Evolutionary conservation across 2,113 vertebrate species (phyloP), one percentile per base, ranked within the genome.

Genomic region (Psettodes erumei): DNA sequence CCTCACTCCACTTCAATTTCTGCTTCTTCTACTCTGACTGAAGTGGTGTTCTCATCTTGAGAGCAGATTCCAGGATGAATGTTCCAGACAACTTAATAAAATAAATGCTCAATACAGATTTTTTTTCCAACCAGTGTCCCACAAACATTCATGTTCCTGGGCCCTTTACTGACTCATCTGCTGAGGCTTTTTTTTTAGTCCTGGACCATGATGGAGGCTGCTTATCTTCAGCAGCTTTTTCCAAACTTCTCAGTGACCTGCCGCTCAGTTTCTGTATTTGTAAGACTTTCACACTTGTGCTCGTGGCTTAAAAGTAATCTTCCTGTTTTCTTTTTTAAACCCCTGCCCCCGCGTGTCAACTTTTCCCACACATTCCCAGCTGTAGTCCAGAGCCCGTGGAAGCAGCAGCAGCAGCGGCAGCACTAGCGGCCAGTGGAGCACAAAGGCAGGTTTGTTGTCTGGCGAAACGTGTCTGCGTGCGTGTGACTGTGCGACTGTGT

Each of bases 391-490:
- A 65, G 79, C 27, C 51, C 10, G 48, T 1, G 59, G 75, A 37
- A 64, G 71, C 63, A 69, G 69, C 40, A 48, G 56, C 35, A 33
- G 62, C 15, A 63, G 71, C 28, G 23, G 66, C 13, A 33, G 75
- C 40, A 32, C 25, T 40, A 23, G 71, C 54, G 72, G 68, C 74
- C 81, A 88, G 86, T 58, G 74, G 54, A 90, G 82, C 78, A 94
- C 93, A 94, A 93, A 93, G 92, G 79, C 80, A 68, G 85, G 86
- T 89, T 91, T 93, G 93, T 94, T 93, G 91, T 94, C 93, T 88
- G 85, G 90, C 74, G 69, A 86, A n/a, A 56, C 16, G n/a, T 50
- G 75, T 80, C 43, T 70, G 50, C 66, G 73, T 73, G 61, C 25
- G 61, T 19, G 59, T 53, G 48, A 50, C 35, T 47, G 27, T 50